phyloP scores from a whole-genome alignment of 1,140 invertebrate species.

The Tribolium castaneum region DNA sequence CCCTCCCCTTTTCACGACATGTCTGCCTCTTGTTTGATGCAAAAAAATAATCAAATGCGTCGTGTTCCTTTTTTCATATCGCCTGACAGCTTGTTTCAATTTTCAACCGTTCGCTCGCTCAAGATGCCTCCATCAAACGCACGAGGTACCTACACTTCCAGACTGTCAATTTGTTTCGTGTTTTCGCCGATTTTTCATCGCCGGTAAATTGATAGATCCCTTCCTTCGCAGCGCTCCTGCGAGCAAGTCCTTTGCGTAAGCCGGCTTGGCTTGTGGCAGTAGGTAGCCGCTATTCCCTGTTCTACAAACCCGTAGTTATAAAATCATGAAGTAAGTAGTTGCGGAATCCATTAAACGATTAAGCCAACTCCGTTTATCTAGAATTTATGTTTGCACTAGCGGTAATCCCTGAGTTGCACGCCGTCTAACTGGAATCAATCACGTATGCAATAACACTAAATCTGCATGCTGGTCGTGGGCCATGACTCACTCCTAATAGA shows the following conservation, averaged over 20 bases:
- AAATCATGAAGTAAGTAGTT: slow-evolving; percentile 42
- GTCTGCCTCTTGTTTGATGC: slow-evolving; percentile 54
- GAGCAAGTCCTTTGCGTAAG: too few species aligned
- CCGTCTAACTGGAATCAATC: slow-evolving; percentile 53
- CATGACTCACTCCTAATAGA: slow-evolving; percentile 57
- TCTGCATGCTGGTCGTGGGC: slow-evolving; percentile 55
- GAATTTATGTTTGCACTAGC: slow-evolving; percentile 52
- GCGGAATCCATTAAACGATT: slow-evolving; percentile 53
- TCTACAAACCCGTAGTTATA: slow-evolving; percentile 35
- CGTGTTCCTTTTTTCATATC: slow-evolving; percentile 42
- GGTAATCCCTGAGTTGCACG: slow-evolving; percentile 47
- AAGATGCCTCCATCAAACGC: neutral
- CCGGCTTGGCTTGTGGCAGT: neutral
- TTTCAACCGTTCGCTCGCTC: neutral
- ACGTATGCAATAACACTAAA: slow-evolving; percentile 58
- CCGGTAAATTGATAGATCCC: neutral
- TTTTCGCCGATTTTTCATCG: neutral
- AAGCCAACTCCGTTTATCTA: slow-evolving; percentile 53
- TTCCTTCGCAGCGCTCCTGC: too few species aligned
- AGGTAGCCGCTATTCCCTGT: slow-evolving; percentile 29
- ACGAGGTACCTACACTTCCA: neutral
- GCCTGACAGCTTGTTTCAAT: slow-evolving; percentile 53
- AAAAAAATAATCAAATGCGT: slow-evolving; percentile 46
- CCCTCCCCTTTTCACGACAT: slow-evolving; percentile 58
- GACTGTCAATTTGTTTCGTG: slow-evolving; percentile 46